These are phyloP conservation scores for Eupithecia centaureata DNA, from an alignment of 2,888 invertebrate species.

Conservation along the genomic window DNA sequence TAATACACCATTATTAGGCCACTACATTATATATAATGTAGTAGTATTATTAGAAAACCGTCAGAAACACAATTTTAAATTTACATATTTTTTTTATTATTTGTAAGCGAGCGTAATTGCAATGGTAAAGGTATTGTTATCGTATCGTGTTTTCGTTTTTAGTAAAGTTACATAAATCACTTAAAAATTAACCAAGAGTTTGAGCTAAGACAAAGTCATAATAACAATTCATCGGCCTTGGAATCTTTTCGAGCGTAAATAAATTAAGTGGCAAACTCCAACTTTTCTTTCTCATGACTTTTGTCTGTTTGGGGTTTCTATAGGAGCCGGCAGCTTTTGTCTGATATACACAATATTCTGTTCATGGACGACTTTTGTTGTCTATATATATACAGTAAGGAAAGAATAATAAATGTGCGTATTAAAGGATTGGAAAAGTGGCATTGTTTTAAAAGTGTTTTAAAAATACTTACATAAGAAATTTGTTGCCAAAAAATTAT, in stretches of 20 bases:
- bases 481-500: too few species aligned
- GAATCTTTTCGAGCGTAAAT: constrained; percentile 21
- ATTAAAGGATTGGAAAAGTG: neutral
- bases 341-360: neutral
- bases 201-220: neutral
- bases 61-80: too few species aligned
- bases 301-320: constrained; percentile 20
- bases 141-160: too few species aligned
- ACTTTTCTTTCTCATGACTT: constrained; percentile 4
- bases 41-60: too few species aligned
- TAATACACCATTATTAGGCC: too few species aligned
- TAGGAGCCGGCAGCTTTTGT: constrained; percentile 1
- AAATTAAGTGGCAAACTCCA: constrained; percentile 26
- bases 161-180: too few species aligned
- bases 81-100: too few species aligned
- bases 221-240: neutral
- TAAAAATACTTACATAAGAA: neutral
- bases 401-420: too few species aligned
- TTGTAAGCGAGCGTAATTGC: too few species aligned
- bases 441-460: neutral
- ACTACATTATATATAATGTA: too few species aligned
- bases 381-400: neutral
- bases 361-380: neutral
- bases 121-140: too few species aligned
- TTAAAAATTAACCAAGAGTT: neutral